Evolutionary conservation across 2,888 invertebrate species (phyloP), one percentile per base, ranked within the genome.

Genomic region (Operophtera brumata): DNA sequence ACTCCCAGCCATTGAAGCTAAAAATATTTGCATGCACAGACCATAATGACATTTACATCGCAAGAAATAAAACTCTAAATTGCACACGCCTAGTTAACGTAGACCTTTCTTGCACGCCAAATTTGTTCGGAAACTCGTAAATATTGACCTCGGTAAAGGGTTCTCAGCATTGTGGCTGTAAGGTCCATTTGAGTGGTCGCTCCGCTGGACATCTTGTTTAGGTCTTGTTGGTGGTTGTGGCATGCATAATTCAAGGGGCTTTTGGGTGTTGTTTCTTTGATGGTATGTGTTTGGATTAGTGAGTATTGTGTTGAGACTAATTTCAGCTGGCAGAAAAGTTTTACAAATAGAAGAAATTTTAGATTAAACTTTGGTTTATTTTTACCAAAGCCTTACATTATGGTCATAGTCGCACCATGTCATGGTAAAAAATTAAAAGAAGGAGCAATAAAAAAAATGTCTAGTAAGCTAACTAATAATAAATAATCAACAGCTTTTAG

Each of bases 131-230:
- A 71, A 68, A 61, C 73, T 72, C 73, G 82, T 84, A 84, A 84
- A 84, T 82, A 83, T 77, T 77, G 78, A 77, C 73, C 73, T 67
- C 61, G 56, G 69, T 64, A 80, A 80, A 78, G 82, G 80, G 78
- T 78, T 77, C 73, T 70, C 62, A 54, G 48, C 65, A 64, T 65
- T 72, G 49, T 52, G 58, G 65, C 48, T 57, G 48, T 49, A 54
- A 61, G 67, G 62, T 57, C 61, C 65, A 61, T 65, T 67, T 65
- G 55, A 65, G 57, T 47, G 62, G 54, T 9, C 62, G 67, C 59
- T 63, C 52, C 43, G 54, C 30, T 54, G 62, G 62, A 50, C 65
- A 65, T 59, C 59, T 51, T 60, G 50, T 65, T 65, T 60, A 64
- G 59, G 45, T 51, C 49, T 55, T 62, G 66, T 53, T 56, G 40